Percentiles rank a stretch among this genome's conserved stretches.
phyloP scores from a whole-genome alignment of 1,140 invertebrate species.

The Drosophila repletoides region DNA sequence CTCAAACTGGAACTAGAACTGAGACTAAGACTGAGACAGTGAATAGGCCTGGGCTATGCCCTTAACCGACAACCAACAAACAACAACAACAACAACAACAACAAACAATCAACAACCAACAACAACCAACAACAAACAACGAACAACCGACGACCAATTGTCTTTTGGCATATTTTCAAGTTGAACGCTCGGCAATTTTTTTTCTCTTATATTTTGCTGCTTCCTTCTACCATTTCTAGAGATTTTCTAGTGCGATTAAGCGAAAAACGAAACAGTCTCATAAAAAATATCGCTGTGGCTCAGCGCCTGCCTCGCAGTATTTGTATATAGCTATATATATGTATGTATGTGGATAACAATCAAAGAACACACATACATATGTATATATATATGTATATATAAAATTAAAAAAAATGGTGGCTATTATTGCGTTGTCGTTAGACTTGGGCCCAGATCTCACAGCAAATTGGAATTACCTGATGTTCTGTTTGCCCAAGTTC shows the following conservation, averaged over 20 bases:
- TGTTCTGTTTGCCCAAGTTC: constrained; percentile 30
- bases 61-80: constrained; percentile 47
- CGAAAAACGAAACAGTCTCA: constrained; percentile 74
- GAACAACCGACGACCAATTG: constrained; percentile 65
- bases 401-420: constrained; percentile 58
- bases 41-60: constrained; percentile 49
- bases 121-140: constrained; percentile 29
- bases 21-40: constrained; percentile 6
- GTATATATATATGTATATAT: constrained; percentile 21
- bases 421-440: constrained; percentile 47
- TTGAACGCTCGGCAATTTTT: constrained; percentile 69
- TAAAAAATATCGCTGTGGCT: constrained; percentile 59
- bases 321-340: constrained; percentile 16
- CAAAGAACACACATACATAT: constrained; percentile 34
- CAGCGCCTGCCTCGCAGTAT: constrained; percentile 23
- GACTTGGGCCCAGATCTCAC: constrained; percentile 28
- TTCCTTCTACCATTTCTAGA: constrained; percentile 53
- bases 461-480: constrained; percentile 42
- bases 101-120: constrained; percentile 26
- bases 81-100: constrained; percentile 31
- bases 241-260: constrained; percentile 78
- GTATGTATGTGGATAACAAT: constrained; percentile 37
- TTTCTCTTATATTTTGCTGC: constrained; percentile 4
- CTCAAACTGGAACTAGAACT: constrained; percentile 45
- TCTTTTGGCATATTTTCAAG: constrained; percentile 80